phyloP scores from a whole-genome alignment of 2,888 invertebrate genomes.

The Orgyia antiqua region DNA sequence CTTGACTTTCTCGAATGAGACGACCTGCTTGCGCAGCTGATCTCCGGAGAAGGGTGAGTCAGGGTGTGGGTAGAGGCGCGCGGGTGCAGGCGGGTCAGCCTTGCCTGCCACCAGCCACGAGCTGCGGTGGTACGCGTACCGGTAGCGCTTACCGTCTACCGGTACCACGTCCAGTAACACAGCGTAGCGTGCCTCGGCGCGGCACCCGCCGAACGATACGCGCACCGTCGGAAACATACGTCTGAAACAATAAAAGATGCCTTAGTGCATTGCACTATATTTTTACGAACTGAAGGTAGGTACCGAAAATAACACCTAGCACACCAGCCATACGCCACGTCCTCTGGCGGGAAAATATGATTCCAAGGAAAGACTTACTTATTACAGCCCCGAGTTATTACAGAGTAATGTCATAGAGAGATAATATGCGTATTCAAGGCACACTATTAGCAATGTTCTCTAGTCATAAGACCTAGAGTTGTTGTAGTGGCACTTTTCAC shows the following conservation, averaged over 20 bases:
- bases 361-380: too few relatives aligned
- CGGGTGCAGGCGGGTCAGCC: slow-evolving; percentile 98
- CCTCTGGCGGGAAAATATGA: too few relatives aligned
- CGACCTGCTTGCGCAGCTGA: slow-evolving; percentile 96
- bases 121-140: slow-evolving; percentile 98
- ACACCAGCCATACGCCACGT: too few relatives aligned
- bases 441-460: too few relatives aligned
- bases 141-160: slow-evolving; percentile 96
- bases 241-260: slow-evolving; percentile 76
- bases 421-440: too few relatives aligned
- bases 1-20: slow-evolving; percentile 99
- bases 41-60: slow-evolving; percentile 97
- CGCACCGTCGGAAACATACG: slow-evolving; percentile 99
- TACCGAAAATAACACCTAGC: too few relatives aligned
- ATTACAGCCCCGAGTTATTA: too few relatives aligned
- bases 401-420: too few relatives aligned
- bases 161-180: slow-evolving; percentile 98
- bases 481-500: too few relatives aligned
- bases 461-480: too few relatives aligned
- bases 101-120: slow-evolving; percentile 99
- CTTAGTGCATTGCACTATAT: too few relatives aligned
- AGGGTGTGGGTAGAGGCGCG: slow-evolving; percentile 96
- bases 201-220: slow-evolving; percentile 92
- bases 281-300: too few relatives aligned
- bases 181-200: slow-evolving; percentile 90